phyloP scores from a whole-genome alignment of 2,797 vertebrate genomes.

The Sebastiscus tertius region DNA sequence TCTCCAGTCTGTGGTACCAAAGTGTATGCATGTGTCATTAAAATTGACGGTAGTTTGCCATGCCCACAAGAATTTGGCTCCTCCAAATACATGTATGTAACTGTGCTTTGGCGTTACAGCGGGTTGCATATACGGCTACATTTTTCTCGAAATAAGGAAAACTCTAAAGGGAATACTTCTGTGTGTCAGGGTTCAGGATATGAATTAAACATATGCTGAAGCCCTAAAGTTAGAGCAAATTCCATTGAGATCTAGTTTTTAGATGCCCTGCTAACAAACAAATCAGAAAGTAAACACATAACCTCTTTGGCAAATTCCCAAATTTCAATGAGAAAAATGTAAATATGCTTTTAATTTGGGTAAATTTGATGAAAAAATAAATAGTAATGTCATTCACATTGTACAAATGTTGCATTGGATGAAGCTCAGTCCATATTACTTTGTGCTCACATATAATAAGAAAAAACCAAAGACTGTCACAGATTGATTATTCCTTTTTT shows the following conservation, averaged over 20 bases:
- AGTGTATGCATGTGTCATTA: too few species aligned
- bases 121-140: too few species aligned
- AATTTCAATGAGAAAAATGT: not conserved
- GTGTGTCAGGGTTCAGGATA: not conserved
- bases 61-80: too few species aligned
- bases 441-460: not conserved
- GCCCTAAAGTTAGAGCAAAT: not conserved
- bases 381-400: not conserved
- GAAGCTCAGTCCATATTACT: not conserved
- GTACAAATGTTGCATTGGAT: not conserved
- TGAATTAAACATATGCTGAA: not conserved
- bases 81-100: too few species aligned
- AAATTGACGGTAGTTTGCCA: too few species aligned
- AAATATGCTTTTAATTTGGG: not conserved
- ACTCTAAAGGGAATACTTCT: not conserved
- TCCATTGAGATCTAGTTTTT: not conserved
- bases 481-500: slow-evolving; percentile 18
- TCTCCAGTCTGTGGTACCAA: too few species aligned
- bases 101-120: too few species aligned
- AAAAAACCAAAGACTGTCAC: not conserved
- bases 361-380: not conserved
- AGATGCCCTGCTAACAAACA: not conserved
- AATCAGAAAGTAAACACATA: not conserved
- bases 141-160: not conserved
- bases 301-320: not conserved